phyloP scores from a whole-genome alignment of 2,113 vertebrate genomes.

The Equus przewalskii region DNA sequence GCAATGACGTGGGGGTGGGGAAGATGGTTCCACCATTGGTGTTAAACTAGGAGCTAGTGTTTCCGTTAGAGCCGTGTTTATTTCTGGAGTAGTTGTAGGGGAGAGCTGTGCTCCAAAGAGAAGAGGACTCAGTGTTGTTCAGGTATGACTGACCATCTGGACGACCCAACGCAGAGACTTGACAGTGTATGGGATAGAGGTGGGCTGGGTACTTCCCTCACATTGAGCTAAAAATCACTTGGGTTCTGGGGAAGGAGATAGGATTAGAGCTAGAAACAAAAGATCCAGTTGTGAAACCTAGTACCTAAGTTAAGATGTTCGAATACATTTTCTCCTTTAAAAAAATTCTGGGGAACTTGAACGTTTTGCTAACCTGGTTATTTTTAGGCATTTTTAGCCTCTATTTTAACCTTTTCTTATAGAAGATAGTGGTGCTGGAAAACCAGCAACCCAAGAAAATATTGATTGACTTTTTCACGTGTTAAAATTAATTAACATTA shows the following conservation, averaged over 20 bases:
- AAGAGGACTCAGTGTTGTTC: constrained; percentile 31
- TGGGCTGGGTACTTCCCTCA: background rate
- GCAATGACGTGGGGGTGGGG: constrained; percentile 58
- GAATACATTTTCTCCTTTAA: constrained; percentile 62
- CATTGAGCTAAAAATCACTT: constrained; percentile 56
- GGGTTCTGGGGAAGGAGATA: constrained; percentile 29
- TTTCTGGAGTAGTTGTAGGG: constrained; percentile 56
- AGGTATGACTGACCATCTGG: constrained; percentile 56
- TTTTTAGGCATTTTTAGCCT: constrained; percentile 33
- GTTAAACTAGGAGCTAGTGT: constrained; percentile 53
- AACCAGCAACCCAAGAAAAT: constrained; percentile 62
- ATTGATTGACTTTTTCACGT: constrained; percentile 45
- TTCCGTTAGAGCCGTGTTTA: constrained; percentile 31
- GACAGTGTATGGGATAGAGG: background rate
- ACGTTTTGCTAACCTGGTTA: constrained; percentile 56
- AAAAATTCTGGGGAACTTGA: constrained; percentile 24
- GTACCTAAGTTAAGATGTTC: constrained; percentile 45
- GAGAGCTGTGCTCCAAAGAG: constrained; percentile 59
- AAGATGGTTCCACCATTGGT: constrained; percentile 66
- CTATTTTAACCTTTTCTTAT: background rate
- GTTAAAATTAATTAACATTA: constrained; percentile 70
- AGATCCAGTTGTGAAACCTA: constrained; percentile 54
- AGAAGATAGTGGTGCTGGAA: constrained; percentile 29
- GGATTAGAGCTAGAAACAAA: constrained; percentile 64
- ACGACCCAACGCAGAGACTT: background rate